A percentile compares a stretch with the other conserved stretches of the same genome.
phyloP scores from a whole-genome alignment of 2,113 vertebrate species.

The Tapirus terrestris region DNA sequence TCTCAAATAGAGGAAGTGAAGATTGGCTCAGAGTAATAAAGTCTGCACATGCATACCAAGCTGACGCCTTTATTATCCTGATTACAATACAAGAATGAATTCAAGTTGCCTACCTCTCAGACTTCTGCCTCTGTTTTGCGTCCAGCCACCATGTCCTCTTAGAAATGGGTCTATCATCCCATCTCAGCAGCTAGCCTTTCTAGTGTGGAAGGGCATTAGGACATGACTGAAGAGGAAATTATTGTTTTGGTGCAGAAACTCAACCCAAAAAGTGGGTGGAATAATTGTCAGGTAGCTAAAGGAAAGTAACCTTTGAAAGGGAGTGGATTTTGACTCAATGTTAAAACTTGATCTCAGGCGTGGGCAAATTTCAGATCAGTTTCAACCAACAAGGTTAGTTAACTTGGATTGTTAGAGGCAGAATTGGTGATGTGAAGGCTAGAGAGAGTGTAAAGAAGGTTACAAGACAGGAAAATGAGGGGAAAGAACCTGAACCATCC shows the following conservation, averaged over 20 bases:
- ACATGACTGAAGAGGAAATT: neutral
- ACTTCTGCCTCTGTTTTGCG: neutral
- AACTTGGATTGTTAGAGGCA: neutral
- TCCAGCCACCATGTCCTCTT: neutral
- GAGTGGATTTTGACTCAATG: neutral
- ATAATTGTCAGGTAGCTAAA: neutral
- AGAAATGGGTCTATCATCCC: neutral
- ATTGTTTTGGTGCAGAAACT: neutral
- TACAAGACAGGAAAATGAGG: constrained; percentile 22
- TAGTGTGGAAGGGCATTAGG: neutral
- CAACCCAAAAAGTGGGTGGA: neutral
- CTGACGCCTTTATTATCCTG: neutral
- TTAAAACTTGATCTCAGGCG: neutral
- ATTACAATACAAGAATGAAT: neutral
- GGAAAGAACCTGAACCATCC: neutral
- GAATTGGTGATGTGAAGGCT: neutral
- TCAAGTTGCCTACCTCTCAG: neutral
- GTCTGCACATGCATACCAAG: neutral
- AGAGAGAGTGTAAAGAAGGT: neutral
- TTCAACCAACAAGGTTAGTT: neutral
- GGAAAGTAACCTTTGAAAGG: neutral
- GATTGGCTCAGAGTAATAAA: neutral
- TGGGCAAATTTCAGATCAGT: neutral
- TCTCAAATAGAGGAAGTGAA: neutral
- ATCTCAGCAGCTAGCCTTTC: neutral